Evolutionary conservation across 1,140 invertebrate genomes (phyloP), one percentile per base, ranked within the genome.

Genomic region (Cydia fagiglandana): DNA sequence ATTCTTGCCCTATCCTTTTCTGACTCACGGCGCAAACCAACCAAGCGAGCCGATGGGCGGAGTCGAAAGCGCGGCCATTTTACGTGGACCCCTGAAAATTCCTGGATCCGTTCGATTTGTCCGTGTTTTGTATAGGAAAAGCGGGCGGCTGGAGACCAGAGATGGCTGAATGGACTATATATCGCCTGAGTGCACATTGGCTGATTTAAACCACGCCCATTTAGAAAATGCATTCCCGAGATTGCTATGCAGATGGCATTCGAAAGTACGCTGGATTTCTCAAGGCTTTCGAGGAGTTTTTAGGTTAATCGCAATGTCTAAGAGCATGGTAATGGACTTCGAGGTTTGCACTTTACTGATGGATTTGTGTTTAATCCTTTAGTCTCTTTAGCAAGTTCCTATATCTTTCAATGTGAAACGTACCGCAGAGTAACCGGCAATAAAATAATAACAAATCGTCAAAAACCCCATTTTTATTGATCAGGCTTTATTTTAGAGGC

Each of bases 101-200:
- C 84, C 81, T 79, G 77, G 61, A 64, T 34, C 74, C 47, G 76
- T 83, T 84, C 85, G 81, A 81, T 73, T 76, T 74, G 73, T 70
- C 77, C 81, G 82, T 77, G 74, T 84, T 80, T 81, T 77, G 20
- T 75, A 74, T 82, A 74, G 75, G 56, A 34, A 50, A 30, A 53
- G 81, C 76, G 84, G 73, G 73, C 76, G 61, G 78, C 73, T 83
- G 84, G 2, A 83, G 88, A 47, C 80, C 86, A 47, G 7, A 7
- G n/a, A 24, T 50, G 12, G 75, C n/a, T 91, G 86, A 88, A 73
- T 89, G 86, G 83, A 84, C 89, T 91, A 92, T 85, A 92, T 90
- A 91, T 90, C 89, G 91, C 88, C 86, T 92, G 87, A 91, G 24
- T 92, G 91, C 86, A 91, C 89, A 92, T 92, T 92, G 89, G 91